phyloP scores from a whole-genome alignment of 2,797 vertebrate species.

The Hippoglossus hippoglossus region DNA sequence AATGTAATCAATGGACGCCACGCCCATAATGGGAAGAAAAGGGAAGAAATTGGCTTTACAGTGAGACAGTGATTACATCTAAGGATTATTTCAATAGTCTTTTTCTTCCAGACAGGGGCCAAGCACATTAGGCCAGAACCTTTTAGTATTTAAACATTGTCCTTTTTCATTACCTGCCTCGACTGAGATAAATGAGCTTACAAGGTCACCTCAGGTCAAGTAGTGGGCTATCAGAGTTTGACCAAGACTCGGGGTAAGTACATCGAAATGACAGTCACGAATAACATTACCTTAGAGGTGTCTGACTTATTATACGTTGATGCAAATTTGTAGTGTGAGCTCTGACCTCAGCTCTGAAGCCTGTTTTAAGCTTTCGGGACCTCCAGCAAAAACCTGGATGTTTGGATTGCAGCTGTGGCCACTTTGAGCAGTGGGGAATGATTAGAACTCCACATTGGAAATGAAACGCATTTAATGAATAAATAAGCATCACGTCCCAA shows the following conservation, averaged over 20 bases:
- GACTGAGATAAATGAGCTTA: conserved; percentile 56
- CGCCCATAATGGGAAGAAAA: conserved; percentile 53
- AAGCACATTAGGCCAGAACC: conserved; percentile 33
- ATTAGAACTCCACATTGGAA: not conserved
- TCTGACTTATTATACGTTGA: not conserved
- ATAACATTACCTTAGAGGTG: conserved; percentile 10
- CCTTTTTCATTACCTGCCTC: conserved; percentile 54
- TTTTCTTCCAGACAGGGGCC: conserved; percentile 35
- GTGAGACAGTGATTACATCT: conserved; percentile 59
- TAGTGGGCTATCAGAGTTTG: conserved; percentile 19
- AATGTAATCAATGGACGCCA: conserved; percentile 62
- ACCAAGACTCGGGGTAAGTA: conserved; percentile 18
- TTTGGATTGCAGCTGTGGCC: not conserved
- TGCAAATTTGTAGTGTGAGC: not conserved
- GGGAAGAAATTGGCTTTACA: conserved; percentile 49
- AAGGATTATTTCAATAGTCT: conserved; percentile 53
- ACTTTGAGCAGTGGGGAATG: not conserved
- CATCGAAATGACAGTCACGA: conserved; percentile 13
- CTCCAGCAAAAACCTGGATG: not conserved
- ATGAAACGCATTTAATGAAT: not conserved
- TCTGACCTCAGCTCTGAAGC: not conserved
- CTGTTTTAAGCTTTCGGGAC: not conserved
- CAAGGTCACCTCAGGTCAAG: conserved; percentile 50
- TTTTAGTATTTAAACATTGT: conserved; percentile 51
- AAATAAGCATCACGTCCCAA: not conserved